phyloP scores from a whole-genome alignment of 1,140 invertebrate species.

The Caerostris extrusa region DNA sequence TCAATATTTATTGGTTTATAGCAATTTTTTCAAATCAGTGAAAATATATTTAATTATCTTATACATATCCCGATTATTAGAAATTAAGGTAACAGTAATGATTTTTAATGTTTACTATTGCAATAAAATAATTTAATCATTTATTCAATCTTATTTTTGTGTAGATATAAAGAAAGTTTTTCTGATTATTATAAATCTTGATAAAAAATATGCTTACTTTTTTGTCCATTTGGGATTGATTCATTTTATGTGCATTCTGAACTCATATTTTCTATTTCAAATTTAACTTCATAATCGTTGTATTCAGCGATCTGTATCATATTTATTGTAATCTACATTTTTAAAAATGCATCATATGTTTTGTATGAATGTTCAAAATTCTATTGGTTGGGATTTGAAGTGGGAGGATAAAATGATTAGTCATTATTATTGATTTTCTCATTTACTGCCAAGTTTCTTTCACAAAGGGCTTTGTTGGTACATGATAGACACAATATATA shows the following conservation, averaged over 20 bases:
- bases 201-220: no score
- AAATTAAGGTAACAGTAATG: neutral
- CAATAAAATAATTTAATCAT: no score
- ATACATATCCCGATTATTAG: neutral
- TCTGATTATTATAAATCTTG: neutral
- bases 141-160: no score
- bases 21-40: neutral
- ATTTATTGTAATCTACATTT: no score
- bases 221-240: no score
- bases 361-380: neutral
- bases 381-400: neutral
- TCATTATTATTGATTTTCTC: neutral
- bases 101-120: constrained; percentile 18
- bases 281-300: no score
- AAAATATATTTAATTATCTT: neutral
- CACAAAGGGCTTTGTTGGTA: no score
- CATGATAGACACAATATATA: no score
- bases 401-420: neutral
- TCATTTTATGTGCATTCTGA: no score
- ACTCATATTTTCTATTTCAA: no score
- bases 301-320: no score
- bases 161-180: neutral
- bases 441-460: no score
- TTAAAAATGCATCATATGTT: neutral
- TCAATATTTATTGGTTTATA: neutral